These are phyloP conservation scores for Epinephelus lanceolatus DNA, from an alignment of 2,113 vertebrate genomes.

Conservation along the genomic window DNA sequence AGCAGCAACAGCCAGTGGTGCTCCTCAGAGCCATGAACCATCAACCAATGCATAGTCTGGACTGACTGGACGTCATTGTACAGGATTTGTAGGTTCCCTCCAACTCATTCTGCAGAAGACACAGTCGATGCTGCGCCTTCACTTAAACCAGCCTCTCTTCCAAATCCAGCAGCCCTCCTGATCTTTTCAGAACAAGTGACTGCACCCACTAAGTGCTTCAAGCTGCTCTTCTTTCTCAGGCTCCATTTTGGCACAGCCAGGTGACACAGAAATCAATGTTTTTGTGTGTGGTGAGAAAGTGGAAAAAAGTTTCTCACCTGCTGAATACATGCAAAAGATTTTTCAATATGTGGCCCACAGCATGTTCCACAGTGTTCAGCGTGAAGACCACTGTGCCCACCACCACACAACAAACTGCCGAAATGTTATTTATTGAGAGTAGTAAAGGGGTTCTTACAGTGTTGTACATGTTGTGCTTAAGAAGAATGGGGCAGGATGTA, in stretches of 20 bases:
- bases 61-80: background rate
- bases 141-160: slow-evolving; percentile 22
- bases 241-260: slow-evolving; percentile 34
- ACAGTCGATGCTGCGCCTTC: slow-evolving; percentile 18
- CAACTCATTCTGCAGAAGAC: slow-evolving; percentile 18
- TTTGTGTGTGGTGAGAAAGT: slow-evolving; percentile 5
- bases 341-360: background rate
- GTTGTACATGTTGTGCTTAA: background rate
- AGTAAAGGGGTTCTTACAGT: slow-evolving; percentile 8
- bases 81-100: background rate
- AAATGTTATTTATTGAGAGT: slow-evolving; percentile 23
- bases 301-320: slow-evolving; percentile 16
- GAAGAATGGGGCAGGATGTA: background rate
- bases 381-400: slow-evolving; percentile 5
- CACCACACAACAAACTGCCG: slow-evolving; percentile 9
- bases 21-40: background rate
- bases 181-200: slow-evolving; percentile 40
- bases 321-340: background rate
- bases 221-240: slow-evolving; percentile 24
- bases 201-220: slow-evolving; percentile 33
- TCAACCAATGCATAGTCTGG: background rate
- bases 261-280: slow-evolving; percentile 36
- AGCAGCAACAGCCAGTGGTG: background rate
- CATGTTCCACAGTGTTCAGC: background rate
- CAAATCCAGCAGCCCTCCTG: slow-evolving; percentile 35